Percentiles rank a stretch among this genome's conserved stretches.
Conservation (phyloP, 2,797 vertebrate species). For the Hozukius guyotensis region DNA sequence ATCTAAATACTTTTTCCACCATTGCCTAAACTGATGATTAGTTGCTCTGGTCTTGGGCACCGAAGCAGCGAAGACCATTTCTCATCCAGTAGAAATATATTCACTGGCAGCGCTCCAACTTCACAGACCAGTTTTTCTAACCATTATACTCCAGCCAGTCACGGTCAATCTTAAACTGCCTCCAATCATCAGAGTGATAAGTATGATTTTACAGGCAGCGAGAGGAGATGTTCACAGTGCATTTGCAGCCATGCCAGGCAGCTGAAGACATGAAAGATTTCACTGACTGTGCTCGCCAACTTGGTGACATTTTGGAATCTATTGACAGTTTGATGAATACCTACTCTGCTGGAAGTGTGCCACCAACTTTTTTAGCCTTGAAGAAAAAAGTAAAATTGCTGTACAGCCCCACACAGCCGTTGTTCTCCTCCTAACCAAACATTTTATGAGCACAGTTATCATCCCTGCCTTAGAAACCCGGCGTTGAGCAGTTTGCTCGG, state of each 20-base stretch:
- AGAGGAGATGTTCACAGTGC: conserved; percentile 33
- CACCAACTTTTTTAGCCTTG: conserved; percentile 18
- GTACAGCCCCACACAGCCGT: not conserved
- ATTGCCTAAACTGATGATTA: not conserved
- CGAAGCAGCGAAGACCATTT: not conserved
- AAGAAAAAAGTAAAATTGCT: conserved; percentile 24
- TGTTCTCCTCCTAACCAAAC: conserved; percentile 38
- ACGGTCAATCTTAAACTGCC: conserved; percentile 1
- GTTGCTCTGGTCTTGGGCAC: not conserved
- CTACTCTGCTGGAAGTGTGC: conserved; percentile 17
- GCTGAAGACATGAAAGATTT: conserved; percentile 41
- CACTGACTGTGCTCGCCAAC: conserved; percentile 6
- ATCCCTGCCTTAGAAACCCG: conserved; percentile 14
- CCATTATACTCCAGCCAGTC: conserved; percentile 1
- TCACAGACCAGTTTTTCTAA: conserved; percentile 10
- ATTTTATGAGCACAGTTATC: conserved; percentile 19
- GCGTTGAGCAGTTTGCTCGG: conserved; percentile 16
- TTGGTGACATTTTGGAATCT: conserved; percentile 23
- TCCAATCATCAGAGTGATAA: conserved; percentile 20
- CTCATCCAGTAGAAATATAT: not conserved
- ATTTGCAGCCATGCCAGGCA: conserved; percentile 29
- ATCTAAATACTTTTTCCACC: not conserved
- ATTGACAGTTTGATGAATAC: conserved; percentile 52
- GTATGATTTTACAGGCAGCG: conserved; percentile 12
- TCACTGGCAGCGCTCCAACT: not conserved